A percentile compares a stretch with the other conserved stretches of the same genome.
Evolutionary conservation across 2,113 vertebrate species (phyloP).

Genomic region (Spermophilus dauricus): DNA sequence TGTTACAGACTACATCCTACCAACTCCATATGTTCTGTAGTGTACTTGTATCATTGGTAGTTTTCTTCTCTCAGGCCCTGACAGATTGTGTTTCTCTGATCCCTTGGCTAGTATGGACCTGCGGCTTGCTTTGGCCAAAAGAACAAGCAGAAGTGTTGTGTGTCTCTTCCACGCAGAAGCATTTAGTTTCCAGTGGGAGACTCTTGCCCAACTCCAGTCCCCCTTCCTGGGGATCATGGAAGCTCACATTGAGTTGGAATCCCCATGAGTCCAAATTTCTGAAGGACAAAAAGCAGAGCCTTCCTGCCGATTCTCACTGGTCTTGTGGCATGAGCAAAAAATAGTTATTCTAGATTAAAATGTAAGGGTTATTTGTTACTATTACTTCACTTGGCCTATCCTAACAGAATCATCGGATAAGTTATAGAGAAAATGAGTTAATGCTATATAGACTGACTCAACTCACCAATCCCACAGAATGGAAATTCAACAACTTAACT

Average conservation of each 20-base stretch:
- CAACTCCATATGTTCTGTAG: not conserved
- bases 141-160: slow-evolving; percentile 4
- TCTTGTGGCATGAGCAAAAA: not conserved
- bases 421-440: slow-evolving; percentile 72
- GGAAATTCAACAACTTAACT: not conserved
- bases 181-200: not conserved
- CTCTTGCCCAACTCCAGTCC: not conserved
- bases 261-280: not conserved
- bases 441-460: slow-evolving; percentile 36
- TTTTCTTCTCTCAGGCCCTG: not conserved
- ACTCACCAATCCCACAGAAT: slow-evolving; percentile 52
- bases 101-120: not conserved
- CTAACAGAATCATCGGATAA: slow-evolving; percentile 51
- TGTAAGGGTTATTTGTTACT: not conserved
- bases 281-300: not conserved
- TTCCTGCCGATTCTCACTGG: not conserved
- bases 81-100: not conserved
- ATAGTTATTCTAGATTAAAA: not conserved
- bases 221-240: not conserved
- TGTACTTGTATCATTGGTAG: not conserved
- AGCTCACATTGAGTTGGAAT: not conserved
- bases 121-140: not conserved
- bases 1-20: not conserved
- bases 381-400: not conserved
- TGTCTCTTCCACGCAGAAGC: not conserved